Evolutionary conservation across 1,140 invertebrate species (phyloP).

Genomic region (Drosophila orosa): DNA sequence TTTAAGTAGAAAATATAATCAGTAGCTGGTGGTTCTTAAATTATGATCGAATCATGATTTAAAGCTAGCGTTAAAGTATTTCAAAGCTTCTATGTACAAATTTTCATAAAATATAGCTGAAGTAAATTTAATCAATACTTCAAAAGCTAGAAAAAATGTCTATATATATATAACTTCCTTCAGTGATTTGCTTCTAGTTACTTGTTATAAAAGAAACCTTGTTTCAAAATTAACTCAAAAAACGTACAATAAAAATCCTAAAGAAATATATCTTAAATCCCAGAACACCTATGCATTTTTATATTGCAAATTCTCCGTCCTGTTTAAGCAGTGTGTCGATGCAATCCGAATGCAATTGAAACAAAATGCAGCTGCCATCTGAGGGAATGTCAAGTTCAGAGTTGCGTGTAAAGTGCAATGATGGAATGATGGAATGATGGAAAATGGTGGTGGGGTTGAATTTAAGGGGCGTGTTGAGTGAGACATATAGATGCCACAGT

Average conservation of each 20-base stretch:
- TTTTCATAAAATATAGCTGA: neutral
- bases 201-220: no score
- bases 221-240: no score
- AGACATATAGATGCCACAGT: constrained; percentile 39
- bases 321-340: constrained; percentile 14
- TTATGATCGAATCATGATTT: neutral
- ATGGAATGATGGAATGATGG: constrained; percentile 25
- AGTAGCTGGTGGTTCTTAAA: neutral
- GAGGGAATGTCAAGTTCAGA: constrained; percentile 74
- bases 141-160: no score
- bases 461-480: constrained; percentile 5
- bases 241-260: no score
- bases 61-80: neutral
- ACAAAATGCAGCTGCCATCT: constrained; percentile 28
- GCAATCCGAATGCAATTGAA: constrained; percentile 42
- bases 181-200: neutral
- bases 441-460: neutral
- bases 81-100: accelerated
- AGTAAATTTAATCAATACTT: no score
- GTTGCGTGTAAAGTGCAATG: constrained; percentile 50
- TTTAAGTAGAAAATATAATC: neutral
- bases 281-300: neutral
- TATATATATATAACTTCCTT: no score
- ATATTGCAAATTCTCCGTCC: no score
- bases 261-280: no score